phyloP scores from a whole-genome alignment of 2,797 vertebrate genomes.

The Rhabdophis nuchalis region DNA sequence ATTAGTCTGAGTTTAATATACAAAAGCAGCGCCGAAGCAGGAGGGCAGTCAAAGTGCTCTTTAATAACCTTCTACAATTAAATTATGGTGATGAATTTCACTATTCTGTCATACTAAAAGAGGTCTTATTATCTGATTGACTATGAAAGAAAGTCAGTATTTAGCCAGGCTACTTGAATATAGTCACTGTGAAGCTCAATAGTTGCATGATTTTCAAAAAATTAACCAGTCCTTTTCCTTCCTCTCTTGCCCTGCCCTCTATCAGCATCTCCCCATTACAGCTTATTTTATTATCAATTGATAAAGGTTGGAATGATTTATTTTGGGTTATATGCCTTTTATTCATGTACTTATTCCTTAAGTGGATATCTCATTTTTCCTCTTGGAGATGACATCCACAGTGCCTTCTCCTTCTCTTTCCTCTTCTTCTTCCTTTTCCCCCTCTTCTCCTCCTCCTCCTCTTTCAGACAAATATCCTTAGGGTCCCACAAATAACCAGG shows the following conservation, averaged over 20 bases:
- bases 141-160: constrained; percentile 68
- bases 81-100: constrained; percentile 80
- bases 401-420: neutral
- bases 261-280: constrained; percentile 41
- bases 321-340: constrained; percentile 22
- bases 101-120: constrained; percentile 71
- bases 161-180: constrained; percentile 64
- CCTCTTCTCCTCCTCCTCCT: neutral
- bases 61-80: constrained; percentile 79
- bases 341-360: neutral
- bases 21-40: constrained; percentile 73
- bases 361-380: neutral
- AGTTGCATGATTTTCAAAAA: constrained; percentile 54
- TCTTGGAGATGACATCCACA: neutral
- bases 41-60: constrained; percentile 73
- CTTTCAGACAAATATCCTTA: neutral
- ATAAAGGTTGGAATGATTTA: constrained; percentile 44
- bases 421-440: neutral
- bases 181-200: constrained; percentile 51
- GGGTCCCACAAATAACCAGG: neutral
- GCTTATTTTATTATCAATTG: constrained; percentile 55
- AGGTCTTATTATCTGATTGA: constrained; percentile 70
- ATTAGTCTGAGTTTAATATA: constrained; percentile 81
- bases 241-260: constrained; percentile 25
- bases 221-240: neutral